Evolutionary conservation across 2,888 invertebrate genomes (phyloP).

Genomic region (Gnatocerus cornutus): DNA sequence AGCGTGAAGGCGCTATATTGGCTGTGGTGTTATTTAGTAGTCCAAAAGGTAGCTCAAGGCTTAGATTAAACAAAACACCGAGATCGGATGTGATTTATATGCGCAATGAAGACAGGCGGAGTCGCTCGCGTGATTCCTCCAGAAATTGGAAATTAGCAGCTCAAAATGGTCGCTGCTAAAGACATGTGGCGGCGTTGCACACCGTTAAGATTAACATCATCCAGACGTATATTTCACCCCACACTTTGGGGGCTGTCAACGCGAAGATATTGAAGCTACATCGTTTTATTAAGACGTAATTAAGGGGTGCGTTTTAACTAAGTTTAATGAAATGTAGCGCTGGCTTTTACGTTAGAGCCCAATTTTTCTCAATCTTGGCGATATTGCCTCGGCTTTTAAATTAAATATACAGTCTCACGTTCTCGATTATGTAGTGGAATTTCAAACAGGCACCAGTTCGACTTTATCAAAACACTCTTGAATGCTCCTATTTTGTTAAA

Average conservation of each 20-base stretch:
- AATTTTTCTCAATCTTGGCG: conserved; percentile 10
- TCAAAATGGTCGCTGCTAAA: conserved; percentile 42
- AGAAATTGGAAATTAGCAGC: conserved; percentile 56
- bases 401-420: conserved; percentile 33
- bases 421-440: conserved; percentile 17
- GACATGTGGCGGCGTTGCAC: conserved; percentile 20
- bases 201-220: conserved; percentile 12
- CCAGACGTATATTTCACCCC: conserved; percentile 15
- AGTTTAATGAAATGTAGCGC: conserved; percentile 10
- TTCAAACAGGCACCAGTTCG: conserved; percentile 27
- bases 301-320: conserved; percentile 1
- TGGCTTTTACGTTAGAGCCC: neutral
- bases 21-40: conserved; percentile 57
- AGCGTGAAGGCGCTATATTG: conserved; percentile 24
- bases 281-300: conserved; percentile 21
- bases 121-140: conserved; percentile 56
- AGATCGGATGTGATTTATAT: conserved; percentile 61
- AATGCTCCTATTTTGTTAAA: conserved; percentile 38
- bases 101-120: conserved; percentile 51
- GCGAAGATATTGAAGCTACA: neutral
- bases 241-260: conserved; percentile 12
- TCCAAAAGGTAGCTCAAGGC: conserved; percentile 55
- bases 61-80: conserved; percentile 60
- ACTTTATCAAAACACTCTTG: conserved; percentile 43
- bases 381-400: conserved; percentile 11